A percentile compares a stretch with the other conserved stretches of the same genome.
Evolutionary conservation across 2,113 vertebrate species (phyloP).

Genomic region (Passer montanus): DNA sequence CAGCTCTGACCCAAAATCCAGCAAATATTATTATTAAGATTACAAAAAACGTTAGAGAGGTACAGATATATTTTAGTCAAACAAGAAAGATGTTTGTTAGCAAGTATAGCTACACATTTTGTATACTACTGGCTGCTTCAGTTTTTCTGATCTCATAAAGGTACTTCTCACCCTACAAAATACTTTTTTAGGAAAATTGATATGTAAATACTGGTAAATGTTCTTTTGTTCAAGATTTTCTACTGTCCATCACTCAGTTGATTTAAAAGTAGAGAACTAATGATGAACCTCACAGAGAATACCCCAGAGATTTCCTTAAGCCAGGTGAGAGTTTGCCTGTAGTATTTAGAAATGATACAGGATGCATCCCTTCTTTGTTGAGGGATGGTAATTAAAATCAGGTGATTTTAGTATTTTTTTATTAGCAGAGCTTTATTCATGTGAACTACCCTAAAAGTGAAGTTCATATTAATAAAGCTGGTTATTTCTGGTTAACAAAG

Average conservation of each 20-base stretch:
- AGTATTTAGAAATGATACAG: neutral
- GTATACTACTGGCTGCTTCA: neutral
- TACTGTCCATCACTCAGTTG: neutral
- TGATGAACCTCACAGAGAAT: neutral
- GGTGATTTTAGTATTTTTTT: neutral
- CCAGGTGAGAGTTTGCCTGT: neutral
- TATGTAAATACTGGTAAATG: neutral
- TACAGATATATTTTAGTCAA: neutral
- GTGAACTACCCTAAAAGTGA: neutral
- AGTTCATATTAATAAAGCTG: slow-evolving; percentile 6
- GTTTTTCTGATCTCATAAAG: neutral
- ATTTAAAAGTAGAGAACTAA: neutral
- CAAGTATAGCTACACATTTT: neutral
- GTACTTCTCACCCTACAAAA: neutral
- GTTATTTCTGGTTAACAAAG: slow-evolving; percentile 38
- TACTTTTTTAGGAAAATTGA: neutral
- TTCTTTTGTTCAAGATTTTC: neutral
- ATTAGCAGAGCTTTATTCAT: neutral
- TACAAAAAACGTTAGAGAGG: neutral
- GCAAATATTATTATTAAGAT: neutral
- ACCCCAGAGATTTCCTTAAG: neutral
- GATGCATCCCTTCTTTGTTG: neutral
- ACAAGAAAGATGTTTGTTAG: neutral
- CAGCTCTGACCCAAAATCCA: neutral
- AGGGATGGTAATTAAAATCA: neutral